phyloP scores from a whole-genome alignment of 1,140 invertebrate genomes.

The Listronotus bonariensis region DNA sequence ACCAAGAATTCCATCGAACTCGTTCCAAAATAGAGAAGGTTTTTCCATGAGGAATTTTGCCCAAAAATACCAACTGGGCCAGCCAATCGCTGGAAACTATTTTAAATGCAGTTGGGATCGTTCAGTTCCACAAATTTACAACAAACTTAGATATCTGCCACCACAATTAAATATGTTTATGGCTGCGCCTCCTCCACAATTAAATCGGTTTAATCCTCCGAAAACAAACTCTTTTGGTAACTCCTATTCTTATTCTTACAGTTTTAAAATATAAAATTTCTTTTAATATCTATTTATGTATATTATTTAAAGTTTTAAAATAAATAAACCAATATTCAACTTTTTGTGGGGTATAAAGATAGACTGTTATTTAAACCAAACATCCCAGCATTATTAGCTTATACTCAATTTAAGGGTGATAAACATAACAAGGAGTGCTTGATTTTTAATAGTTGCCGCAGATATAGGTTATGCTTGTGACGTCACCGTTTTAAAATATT shows the following conservation, averaged over 20 bases:
- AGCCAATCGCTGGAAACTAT: slow-evolving; percentile 87
- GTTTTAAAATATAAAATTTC: slow-evolving; percentile 13
- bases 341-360: too few relatives aligned
- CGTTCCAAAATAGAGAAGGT: slow-evolving; percentile 70
- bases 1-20: slow-evolving; percentile 59
- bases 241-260: slow-evolving; percentile 34
- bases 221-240: slow-evolving; percentile 3
- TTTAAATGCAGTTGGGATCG: slow-evolving; percentile 53
- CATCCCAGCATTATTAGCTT: too few relatives aligned
- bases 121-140: slow-evolving; percentile 20
- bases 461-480: too few relatives aligned
- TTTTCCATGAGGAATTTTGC: slow-evolving; percentile 86
- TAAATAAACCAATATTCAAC: too few relatives aligned
- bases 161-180: slow-evolving; percentile 2
- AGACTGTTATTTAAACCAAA: too few relatives aligned
- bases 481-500: too few relatives aligned
- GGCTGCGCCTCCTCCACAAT: neutral
- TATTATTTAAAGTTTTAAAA: too few relatives aligned
- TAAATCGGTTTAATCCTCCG: neutral
- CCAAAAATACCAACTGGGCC: slow-evolving; percentile 79
- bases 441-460: too few relatives aligned
- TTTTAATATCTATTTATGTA: too few relatives aligned
- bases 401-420: too few relatives aligned
- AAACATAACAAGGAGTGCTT: too few relatives aligned
- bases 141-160: slow-evolving; percentile 20